Percentiles rank a stretch among this genome's conserved stretches.
Conservation (phyloP, 2,113 vertebrate species). For the Limnothrissa miodon region DNA sequence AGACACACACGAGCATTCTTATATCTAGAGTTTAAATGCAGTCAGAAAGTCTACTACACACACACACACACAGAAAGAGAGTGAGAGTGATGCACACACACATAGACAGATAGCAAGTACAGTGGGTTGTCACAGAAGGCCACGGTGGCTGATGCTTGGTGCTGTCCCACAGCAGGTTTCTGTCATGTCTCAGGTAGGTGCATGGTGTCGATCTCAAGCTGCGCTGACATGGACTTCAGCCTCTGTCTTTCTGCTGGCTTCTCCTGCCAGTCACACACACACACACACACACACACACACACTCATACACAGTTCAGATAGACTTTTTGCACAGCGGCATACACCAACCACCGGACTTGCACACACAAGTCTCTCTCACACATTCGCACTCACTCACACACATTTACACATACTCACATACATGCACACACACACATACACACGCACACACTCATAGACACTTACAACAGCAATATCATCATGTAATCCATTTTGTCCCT, state of each 20-base stretch:
- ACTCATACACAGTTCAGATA: background rate
- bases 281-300: constrained; percentile 12
- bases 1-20: background rate
- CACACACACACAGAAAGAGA: background rate
- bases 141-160: background rate
- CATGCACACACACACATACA: background rate
- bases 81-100: no score
- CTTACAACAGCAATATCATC: constrained; percentile 48
- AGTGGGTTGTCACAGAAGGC: background rate
- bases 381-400: background rate
- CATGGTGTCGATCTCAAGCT: background rate
- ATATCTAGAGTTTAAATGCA: background rate
- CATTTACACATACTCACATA: constrained; percentile 7
- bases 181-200: constrained; percentile 10
- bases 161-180: background rate
- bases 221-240: background rate
- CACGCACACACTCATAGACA: constrained; percentile 23
- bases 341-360: no score
- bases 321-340: background rate
- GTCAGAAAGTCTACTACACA: background rate
- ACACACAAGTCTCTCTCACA: background rate
- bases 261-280: background rate
- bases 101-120: background rate
- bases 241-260: background rate
- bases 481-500: constrained; percentile 32